Base-by-base conservation (phyloP, 2,888 invertebrate genomes). In the Diploptera punctata region DNA sequence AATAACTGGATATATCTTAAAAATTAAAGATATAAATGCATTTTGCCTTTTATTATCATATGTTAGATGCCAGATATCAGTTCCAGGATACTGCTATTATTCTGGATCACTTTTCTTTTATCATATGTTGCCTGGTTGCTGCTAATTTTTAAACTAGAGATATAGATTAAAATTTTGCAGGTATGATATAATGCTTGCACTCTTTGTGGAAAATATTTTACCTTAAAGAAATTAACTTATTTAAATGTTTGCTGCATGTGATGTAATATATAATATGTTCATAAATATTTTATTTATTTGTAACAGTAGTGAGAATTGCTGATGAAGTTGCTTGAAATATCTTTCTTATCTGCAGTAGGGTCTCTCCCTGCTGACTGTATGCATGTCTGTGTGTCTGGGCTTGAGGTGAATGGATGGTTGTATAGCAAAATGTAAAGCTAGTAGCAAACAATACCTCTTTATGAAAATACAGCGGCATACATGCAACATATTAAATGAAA, bases 251-350 rank as follows among this genome's bases (percentile, higher is more conserved):
- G 29, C 29, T 18, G n/a, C 26, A 7, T 57, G 26, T 57, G 29
- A 57, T 57, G 31, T 57, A 57, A 5, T n/a, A 54, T 54, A 29
- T 57, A 57, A 57, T n/a, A 29, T 29, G 57, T 57, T 57, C 26
- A 57, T 29, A 29, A 29, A 29, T 57, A 57, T 57, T n/a, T 57
- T 57, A 57, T 54, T 54, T 54, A 54, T 57, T 57, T 57, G n/a
- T 29, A 57, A 29, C 16, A n/a, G 16, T n/a, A 16, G 29, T 57
- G 13, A 57, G 57, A 16, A 31, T 57, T 26, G 33, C 29, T 57
- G 31, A 29, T 24, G 3, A 24, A 21, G 1, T 2, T 57, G n/a
- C 16, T 29, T 57, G n/a, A 29, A 29, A 4, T 57, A 57, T 24
- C 57, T 47, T 47, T 47, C 47, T n/a, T 47, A 47, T n/a, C 47